A percentile compares a stretch with the other conserved stretches of the same genome.
Evolutionary conservation across 2,888 invertebrate species (phyloP).

Genomic region (Trissonchulus sp.): DNA sequence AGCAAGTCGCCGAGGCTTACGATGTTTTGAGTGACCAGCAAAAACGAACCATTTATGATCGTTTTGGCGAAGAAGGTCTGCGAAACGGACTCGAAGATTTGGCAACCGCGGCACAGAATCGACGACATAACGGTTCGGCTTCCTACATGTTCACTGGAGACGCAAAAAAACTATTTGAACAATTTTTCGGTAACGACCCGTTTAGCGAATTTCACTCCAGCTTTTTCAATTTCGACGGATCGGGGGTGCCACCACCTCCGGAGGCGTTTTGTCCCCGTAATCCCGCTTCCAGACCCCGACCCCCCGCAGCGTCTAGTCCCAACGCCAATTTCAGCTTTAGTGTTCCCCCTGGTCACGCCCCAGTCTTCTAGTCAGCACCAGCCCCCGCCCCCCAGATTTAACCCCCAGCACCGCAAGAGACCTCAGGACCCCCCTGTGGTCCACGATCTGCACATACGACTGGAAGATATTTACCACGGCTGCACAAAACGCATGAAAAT

Average conservation of each 20-base stretch:
- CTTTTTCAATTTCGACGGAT: too few species aligned
- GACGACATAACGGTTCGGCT: conserved; percentile 36
- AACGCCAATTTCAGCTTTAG: too few species aligned
- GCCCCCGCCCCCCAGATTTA: too few species aligned
- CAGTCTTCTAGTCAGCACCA: too few species aligned
- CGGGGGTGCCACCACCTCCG: too few species aligned
- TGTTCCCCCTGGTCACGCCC: too few species aligned
- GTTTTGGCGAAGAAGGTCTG: conserved; percentile 48
- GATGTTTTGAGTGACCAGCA: conserved; percentile 54
- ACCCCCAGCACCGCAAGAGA: conserved; percentile 64
- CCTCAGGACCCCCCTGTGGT: conserved; percentile 17
- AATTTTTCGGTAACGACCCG: conserved; percentile 93
- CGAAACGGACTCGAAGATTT: conserved; percentile 46
- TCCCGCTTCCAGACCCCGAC: too few species aligned
- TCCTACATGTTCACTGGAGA: conserved; percentile 85
- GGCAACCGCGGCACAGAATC: too few species aligned
- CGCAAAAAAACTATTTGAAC: conserved; percentile 90
- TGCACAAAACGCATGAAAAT: conserved; percentile 55
- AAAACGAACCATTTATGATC: conserved; percentile 54
- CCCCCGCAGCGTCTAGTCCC: too few species aligned
- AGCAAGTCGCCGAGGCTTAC: conserved; percentile 56
- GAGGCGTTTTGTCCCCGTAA: too few species aligned
- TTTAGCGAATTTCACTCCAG: conserved; percentile 82
- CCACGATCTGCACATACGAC: conserved; percentile 51
- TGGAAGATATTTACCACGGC: conserved; percentile 54